phyloP scores from a whole-genome alignment of 2,113 vertebrate genomes.

The Mola mola region DNA sequence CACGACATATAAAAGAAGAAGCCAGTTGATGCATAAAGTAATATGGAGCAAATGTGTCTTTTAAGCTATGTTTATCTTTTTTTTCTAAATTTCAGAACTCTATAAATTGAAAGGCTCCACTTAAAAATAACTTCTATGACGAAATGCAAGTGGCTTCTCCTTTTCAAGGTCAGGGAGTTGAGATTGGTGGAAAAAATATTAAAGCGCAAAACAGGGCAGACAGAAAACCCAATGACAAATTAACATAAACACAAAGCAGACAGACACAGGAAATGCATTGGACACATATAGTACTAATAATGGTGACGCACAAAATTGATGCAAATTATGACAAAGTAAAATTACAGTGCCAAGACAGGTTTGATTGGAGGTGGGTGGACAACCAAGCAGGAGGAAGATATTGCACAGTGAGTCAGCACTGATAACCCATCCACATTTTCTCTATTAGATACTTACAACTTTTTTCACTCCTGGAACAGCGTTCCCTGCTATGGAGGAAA shows the following conservation, averaged over 20 bases:
- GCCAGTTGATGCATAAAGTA: no score
- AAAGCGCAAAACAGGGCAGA: not conserved
- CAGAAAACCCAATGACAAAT: not conserved
- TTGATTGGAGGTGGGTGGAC: conserved; percentile 54
- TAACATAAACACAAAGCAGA: conserved; percentile 1
- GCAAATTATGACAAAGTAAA: conserved; percentile 45
- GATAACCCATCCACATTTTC: conserved; percentile 27
- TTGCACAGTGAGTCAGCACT: conserved; percentile 26
- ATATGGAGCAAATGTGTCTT: no score
- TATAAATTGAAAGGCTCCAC: conserved; percentile 5
- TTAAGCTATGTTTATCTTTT: no score
- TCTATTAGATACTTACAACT: conserved; percentile 28
- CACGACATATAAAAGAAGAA: no score
- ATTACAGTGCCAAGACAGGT: conserved; percentile 37
- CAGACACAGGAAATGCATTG: conserved; percentile 17
- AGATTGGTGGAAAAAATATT: no score
- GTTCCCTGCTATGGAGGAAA: conserved; percentile 30
- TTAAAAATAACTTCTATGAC: not conserved
- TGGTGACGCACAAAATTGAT: conserved; percentile 55
- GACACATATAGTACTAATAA: conserved; percentile 1
- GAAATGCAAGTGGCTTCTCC: not conserved
- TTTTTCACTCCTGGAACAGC: conserved; percentile 46
- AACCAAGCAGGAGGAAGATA: conserved; percentile 13
- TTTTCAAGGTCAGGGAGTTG: not conserved
- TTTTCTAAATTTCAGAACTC: conserved; percentile 4